Evolutionary conservation across 2,888 invertebrate species (phyloP), one percentile per base, ranked within the genome.

Genomic region (Xestia rhomboidea): DNA sequence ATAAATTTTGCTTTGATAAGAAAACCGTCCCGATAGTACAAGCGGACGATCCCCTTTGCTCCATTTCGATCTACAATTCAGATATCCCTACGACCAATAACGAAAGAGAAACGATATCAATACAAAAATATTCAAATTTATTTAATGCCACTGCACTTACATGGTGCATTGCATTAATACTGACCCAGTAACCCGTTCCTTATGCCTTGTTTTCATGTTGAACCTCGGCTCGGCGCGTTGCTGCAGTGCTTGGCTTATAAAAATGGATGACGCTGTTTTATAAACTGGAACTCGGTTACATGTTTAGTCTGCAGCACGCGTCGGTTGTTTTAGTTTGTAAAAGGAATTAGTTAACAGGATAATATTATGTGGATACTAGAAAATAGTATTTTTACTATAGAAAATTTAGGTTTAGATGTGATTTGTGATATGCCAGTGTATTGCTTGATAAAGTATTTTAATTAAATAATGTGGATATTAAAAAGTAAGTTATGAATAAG

Each of bases 91-190:
- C 63, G 24, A 69, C 30, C 68, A 54, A 64, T 70, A 73, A 46
- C 51, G 24, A 74, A 83, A 82, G 73, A 77, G 54, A 62, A 77
- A 85, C 67, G 49, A 68, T 77, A 73, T 77, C 57, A 67, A 82
- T 72, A 75, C 62, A 69, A 83, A 84, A 74, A 78, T 75, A 83
- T 78, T 70, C 68, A 68, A 72, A 78, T 79, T 44, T 63, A 85
- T 74, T 82, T 64, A 69, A 75, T 62, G 71, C 34, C 21, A 57
- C 79, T 84, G 74, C 86, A 75, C 71, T 79, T 83, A 64, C 75
- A 79, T 84, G 83, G 79, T 79, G 83, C 83, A 84, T 75, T 84
- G 83, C 83, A 84, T 84, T 84, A 78, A 86, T 83, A 78, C 38
- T 84, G 86, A 84, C 83, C 83, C 38, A 84, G 34, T 84, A 75